These are phyloP conservation scores for Leuciscus idus DNA, from an alignment of 2,113 vertebrate genomes.

Conservation along the genomic window DNA sequence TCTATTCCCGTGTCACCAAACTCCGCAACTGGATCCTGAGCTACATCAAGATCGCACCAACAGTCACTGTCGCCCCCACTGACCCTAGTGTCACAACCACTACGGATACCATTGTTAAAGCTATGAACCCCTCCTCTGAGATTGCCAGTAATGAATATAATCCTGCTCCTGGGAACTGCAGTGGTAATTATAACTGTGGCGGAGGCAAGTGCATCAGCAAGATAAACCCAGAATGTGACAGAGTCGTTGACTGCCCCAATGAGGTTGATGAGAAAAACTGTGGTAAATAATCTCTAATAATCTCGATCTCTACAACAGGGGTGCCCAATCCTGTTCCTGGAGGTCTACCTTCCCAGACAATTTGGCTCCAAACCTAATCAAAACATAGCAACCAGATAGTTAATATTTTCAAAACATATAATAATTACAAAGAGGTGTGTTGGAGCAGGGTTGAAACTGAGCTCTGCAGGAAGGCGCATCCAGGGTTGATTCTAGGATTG, in stretches of 20 bases:
- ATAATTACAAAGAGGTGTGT: background rate
- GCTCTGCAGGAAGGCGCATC: background rate
- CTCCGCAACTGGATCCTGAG: conserved; percentile 88
- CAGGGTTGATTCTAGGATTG: background rate
- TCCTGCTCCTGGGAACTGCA: conserved; percentile 74
- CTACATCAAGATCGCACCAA: conserved; percentile 59
- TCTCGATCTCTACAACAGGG: background rate
- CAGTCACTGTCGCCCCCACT: conserved; percentile 8
- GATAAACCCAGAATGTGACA: conserved; percentile 86
- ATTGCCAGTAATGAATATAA: conserved; percentile 57
- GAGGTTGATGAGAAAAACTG: conserved; percentile 82
- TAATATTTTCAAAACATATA: background rate
- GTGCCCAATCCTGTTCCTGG: background rate
- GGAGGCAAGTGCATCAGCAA: conserved; percentile 80
- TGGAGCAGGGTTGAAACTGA: background rate
- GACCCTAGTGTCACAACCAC: background rate
- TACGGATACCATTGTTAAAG: background rate
- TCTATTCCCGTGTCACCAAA: conserved; percentile 87
- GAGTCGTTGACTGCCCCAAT: conserved; percentile 80
- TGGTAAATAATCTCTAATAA: conserved; percentile 62
- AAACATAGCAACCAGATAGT: background rate
- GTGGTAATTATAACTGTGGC: conserved; percentile 81
- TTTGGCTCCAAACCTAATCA: background rate
- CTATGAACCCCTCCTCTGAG: background rate
- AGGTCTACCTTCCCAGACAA: background rate